Evolutionary conservation across 2,888 invertebrate species (phyloP).

Genomic region (Agrilus biguttatus): DNA sequence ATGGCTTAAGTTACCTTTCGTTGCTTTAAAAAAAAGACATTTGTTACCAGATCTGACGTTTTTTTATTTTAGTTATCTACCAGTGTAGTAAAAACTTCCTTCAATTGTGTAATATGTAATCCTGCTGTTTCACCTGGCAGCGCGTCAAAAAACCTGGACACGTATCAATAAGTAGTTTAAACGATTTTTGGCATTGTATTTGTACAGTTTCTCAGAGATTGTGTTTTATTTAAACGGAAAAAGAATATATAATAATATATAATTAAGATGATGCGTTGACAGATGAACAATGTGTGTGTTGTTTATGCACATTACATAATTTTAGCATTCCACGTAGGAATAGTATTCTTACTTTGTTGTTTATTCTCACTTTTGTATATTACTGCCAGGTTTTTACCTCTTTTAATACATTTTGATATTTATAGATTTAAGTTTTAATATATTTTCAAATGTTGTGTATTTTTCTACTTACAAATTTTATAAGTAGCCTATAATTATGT

Average conservation of each 20-base stretch:
- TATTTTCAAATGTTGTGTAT: constrained; percentile 21
- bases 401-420: constrained; percentile 20
- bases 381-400: constrained; percentile 30
- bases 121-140: too few species aligned
- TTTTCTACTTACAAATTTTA: constrained; percentile 20
- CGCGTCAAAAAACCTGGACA: too few species aligned
- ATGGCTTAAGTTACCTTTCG: constrained; percentile 35
- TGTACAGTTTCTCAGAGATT: too few species aligned
- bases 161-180: too few species aligned
- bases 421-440: constrained; percentile 20
- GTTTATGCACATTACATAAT: constrained; percentile 18
- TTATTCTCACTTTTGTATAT: constrained; percentile 20
- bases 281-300: not conserved
- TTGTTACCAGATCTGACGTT: constrained; percentile 29
- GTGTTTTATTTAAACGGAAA: too few species aligned
- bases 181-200: too few species aligned
- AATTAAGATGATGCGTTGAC: not conserved
- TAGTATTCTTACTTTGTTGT: constrained; percentile 18
- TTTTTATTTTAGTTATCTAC: constrained; percentile 11
- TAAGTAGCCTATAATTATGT: constrained; percentile 16
- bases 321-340: constrained; percentile 26
- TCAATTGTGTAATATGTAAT: too few species aligned
- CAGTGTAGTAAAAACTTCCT: constrained; percentile 9
- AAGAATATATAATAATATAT: not conserved
- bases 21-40: constrained; percentile 12